phyloP scores from a whole-genome alignment of 2,797 vertebrate species.

The Melanotaenia parkinsoni region DNA sequence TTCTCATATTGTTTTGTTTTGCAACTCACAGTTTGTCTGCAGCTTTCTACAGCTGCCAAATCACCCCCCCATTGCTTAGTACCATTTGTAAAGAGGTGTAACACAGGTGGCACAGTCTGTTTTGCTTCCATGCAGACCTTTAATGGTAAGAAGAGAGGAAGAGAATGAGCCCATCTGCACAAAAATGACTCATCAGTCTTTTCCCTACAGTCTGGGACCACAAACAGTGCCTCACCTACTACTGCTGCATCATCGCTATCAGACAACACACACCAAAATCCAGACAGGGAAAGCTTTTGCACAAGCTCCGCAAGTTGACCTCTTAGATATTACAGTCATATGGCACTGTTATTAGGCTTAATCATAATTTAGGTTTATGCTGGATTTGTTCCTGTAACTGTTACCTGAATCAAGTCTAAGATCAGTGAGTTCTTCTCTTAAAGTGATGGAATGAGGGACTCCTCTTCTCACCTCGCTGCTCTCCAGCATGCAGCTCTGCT shows the following conservation, averaged over 20 bases:
- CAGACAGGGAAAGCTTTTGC: slow-evolving; percentile 12
- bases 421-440: slow-evolving; percentile 25
- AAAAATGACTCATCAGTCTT: slow-evolving; percentile 51
- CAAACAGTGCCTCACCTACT: slow-evolving; percentile 3
- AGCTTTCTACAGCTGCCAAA: slow-evolving; percentile 45
- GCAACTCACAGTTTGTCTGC: slow-evolving; percentile 17
- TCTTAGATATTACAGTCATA: not conserved
- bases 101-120: slow-evolving; percentile 46
- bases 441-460: slow-evolving; percentile 20
- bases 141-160: slow-evolving; percentile 47
- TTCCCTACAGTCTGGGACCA: slow-evolving; percentile 20
- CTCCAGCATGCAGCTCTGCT: slow-evolving; percentile 39
- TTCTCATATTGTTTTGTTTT: slow-evolving; percentile 13
- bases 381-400: slow-evolving; percentile 12
- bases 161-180: slow-evolving; percentile 57
- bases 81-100: slow-evolving; percentile 43
- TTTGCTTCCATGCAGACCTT: slow-evolving; percentile 33
- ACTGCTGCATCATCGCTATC: slow-evolving; percentile 12
- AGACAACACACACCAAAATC: slow-evolving; percentile 5
- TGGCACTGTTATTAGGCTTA: not conserved
- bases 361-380: slow-evolving; percentile 2
- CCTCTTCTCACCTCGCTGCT: slow-evolving; percentile 24
- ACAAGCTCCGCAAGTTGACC: not conserved
- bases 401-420: slow-evolving; percentile 9
- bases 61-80: slow-evolving; percentile 48